phyloP scores from a whole-genome alignment of 2,797 vertebrate genomes.

The Aulostomus chinensis region DNA sequence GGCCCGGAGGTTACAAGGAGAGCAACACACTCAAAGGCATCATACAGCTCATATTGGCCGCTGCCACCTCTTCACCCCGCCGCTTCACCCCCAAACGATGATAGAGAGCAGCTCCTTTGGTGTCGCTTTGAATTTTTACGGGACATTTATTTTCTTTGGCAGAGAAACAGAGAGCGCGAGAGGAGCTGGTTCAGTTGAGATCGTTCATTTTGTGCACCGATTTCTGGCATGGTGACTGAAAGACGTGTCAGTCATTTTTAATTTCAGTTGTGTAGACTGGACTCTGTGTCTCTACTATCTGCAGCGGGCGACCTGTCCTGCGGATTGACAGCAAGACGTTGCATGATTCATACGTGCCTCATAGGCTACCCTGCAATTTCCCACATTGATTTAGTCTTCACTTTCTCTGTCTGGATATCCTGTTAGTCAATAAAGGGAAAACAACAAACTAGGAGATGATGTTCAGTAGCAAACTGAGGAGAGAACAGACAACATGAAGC shows the following conservation, averaged over 20 bases:
- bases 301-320: conserved; percentile 14
- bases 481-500: too few relatives aligned
- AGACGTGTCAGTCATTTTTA: conserved; percentile 40
- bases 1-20: conserved; percentile 42
- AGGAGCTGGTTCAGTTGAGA: conserved; percentile 28
- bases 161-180: conserved; percentile 16
- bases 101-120: conserved; percentile 41
- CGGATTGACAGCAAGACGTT: conserved; percentile 19
- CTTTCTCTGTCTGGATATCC: too few relatives aligned
- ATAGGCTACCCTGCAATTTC: too few relatives aligned
- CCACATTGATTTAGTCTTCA: too few relatives aligned
- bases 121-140: conserved; percentile 50
- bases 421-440: too few relatives aligned
- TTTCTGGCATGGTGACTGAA: conserved; percentile 29
- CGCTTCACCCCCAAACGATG: conserved; percentile 30
- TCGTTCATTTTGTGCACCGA: conserved; percentile 28
- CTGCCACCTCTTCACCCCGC: conserved; percentile 24
- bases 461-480: too few relatives aligned
- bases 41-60: conserved; percentile 47
- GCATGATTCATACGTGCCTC: too few relatives aligned
- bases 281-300: not conserved
- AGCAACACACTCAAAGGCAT: conserved; percentile 59
- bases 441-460: too few relatives aligned
- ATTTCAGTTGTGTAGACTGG: conserved; percentile 22
- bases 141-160: conserved; percentile 58